Conservation (phyloP, 1,140 invertebrate genomes). For the Brachionus plicatilis region DNA sequence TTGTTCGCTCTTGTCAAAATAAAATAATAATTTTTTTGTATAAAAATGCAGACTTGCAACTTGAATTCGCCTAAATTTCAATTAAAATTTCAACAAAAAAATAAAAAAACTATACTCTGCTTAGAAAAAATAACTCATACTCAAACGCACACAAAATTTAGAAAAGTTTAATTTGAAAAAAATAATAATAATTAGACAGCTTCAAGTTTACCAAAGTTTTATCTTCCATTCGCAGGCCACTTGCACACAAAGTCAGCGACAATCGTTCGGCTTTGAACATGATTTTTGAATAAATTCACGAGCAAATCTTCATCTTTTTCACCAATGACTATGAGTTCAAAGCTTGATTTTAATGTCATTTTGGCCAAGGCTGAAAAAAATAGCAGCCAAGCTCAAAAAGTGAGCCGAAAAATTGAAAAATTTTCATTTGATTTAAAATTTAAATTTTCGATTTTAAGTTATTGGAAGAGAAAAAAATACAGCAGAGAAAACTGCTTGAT, state of each 20-base stretch:
- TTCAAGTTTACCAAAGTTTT: background rate
- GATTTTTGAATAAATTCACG: background rate
- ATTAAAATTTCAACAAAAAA: background rate
- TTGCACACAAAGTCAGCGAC: background rate
- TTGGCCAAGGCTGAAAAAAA: slow-evolving; percentile 38
- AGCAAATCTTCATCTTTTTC: background rate
- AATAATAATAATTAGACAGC: background rate
- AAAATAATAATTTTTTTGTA: background rate
- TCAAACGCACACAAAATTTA: background rate
- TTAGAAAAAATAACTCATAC: background rate
- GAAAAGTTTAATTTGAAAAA: background rate
- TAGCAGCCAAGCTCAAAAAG: slow-evolving; percentile 24
- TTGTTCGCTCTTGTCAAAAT: background rate
- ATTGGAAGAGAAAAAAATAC: slow-evolving; percentile 34
- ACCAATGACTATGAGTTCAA: background rate
- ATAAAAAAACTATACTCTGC: background rate
- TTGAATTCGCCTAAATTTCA: background rate
- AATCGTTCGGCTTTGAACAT: background rate
- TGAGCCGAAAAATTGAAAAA: background rate
- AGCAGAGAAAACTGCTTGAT: background rate
- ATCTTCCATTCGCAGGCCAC: background rate
- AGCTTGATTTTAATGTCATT: slow-evolving; percentile 37
- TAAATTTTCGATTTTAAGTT: background rate
- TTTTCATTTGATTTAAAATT: background rate
- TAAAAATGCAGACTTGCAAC: background rate